Base-by-base conservation (phyloP, 2,888 invertebrate species). In the Drosophila prostipennis region DNA sequence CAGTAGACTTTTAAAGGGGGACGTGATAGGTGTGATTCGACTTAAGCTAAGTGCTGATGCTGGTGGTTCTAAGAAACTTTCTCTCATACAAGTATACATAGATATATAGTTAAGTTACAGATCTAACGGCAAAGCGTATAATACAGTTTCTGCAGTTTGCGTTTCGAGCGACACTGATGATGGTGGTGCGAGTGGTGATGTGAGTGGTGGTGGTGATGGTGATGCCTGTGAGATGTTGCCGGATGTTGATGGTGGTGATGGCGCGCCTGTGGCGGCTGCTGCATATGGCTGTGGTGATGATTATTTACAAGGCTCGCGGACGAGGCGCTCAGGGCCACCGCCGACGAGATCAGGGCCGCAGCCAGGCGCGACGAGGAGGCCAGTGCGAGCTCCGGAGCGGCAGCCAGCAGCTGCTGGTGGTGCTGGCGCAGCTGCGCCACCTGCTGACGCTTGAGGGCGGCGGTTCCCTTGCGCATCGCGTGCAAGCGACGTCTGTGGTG, bases 141-240 rank as follows among this genome's bases (percentile, higher is more conserved):
- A 87, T 91, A 91, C 87, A 91, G 89, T 89, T 91, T 91, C 82
- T 91, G 91, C 82, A 91, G 89, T 88, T 90, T 91, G 89, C 91
- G 91, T 89, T 90, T 91, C 79, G 90, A 83, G 78, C 89, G 89
- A 87, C 90, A 90, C 61, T 81, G 87, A 73, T 90, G 88, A 61
- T 84, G 89, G 57, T 80, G 83, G 72, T 80, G 82, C 54, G 72
- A 71, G 60, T 86, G 79, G 40, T 78, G 72, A 65, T 86, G 86
- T 40, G 80, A 77, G 65, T 82, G 77, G 29, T 76, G 81, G 54
- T 81, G 74, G 14, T 75, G 73, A 23, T 67, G 39, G 51, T 57
- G 83, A 77, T 88, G 84, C 83, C 80, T 86, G 72, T 85, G 78
- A 40, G 76, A 71, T 77, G 79, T 37, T 78, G 81, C 37, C 46